Base-by-base conservation (phyloP, 2,888 invertebrate genomes). In the Oligia fasciuncula region DNA sequence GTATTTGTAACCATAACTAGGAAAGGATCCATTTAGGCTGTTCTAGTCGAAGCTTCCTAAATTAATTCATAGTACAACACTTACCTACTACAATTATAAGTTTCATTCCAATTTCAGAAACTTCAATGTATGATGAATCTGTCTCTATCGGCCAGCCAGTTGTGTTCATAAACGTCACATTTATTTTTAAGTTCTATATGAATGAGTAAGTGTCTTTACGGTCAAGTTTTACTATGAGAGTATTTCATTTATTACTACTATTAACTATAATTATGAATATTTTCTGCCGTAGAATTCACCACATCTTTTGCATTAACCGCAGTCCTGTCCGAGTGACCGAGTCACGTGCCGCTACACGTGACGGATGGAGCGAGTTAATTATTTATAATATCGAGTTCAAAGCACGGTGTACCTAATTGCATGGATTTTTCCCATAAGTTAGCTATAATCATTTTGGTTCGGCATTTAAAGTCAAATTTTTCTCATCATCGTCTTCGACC, bases 321-420 rank as follows among this genome's bases (percentile, higher is more conserved):
- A 82, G 29, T 35, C 46, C 80, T 79, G 29, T 35, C 46, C 60
- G 9, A 63, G 54, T 83, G n/a, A n/a, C 54, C 60, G 14, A 63
- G 69, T 83, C 85, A 85, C 83, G 80, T 80, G 83, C n/a, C 19
- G 2, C 0, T 11, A 46, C 85, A 83, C 85, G 85, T 85, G 85
- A 85, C 14, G 9, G 49, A 49, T 46, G 71, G 66, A 72, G 35
- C 54, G 57, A n/a, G 35, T 23, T 77, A 40, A 77, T 85, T 85
- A 85, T 77, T 80, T 63, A 68, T 77, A 76, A 62, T 71, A 75
- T 67, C 1, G 66, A 83, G 79, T 83, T 79, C 71, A 77, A 85
- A 83, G 46, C 71, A 74, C 67, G 76, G 68, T 71, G 60, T 29
- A 29, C 29, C 29, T 54, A 73, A 73, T 84, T 73, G 51, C 63